Percentiles rank a stretch among this genome's conserved stretches.
Conservation (phyloP, 2,888 invertebrate species). For the Lapara coniferarum region DNA sequence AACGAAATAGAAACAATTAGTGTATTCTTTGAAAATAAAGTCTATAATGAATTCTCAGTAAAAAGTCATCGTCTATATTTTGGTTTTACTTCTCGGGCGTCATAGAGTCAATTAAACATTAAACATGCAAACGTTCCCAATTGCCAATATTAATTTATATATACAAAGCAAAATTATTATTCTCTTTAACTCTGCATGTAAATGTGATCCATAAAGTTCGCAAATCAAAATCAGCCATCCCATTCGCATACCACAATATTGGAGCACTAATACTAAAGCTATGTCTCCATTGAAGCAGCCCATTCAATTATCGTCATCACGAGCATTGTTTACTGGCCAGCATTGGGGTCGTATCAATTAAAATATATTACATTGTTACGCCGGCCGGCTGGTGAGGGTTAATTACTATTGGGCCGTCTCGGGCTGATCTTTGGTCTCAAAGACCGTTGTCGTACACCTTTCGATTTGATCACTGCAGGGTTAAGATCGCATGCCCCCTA, state of each 20-base stretch:
- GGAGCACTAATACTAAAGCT: constrained; percentile 16
- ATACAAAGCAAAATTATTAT: too few species aligned
- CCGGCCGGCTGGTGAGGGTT: constrained; percentile 65
- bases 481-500: constrained; percentile 32
- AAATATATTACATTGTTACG: constrained; percentile 79
- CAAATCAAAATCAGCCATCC: not conserved
- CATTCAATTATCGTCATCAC: constrained; percentile 58
- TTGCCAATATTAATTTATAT: too few species aligned
- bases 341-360: constrained; percentile 78
- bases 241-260: not conserved
- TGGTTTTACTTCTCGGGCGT: too few species aligned
- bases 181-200: too few species aligned
- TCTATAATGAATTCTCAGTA: too few species aligned
- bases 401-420: constrained; percentile 75
- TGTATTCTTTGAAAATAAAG: too few species aligned
- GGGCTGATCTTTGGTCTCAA: constrained; percentile 73
- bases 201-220: not conserved
- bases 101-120: not conserved
- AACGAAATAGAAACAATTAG: too few species aligned
- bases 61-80: too few species aligned
- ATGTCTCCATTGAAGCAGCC: constrained; percentile 33
- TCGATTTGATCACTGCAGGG: constrained; percentile 59
- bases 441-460: constrained; percentile 71
- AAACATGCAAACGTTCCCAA: not conserved
- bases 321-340: constrained; percentile 49